A percentile compares a stretch with the other conserved stretches of the same genome.
These are phyloP conservation scores for Pteropus rufus DNA, from an alignment of 2,797 vertebrate genomes.

Conservation along the genomic window DNA sequence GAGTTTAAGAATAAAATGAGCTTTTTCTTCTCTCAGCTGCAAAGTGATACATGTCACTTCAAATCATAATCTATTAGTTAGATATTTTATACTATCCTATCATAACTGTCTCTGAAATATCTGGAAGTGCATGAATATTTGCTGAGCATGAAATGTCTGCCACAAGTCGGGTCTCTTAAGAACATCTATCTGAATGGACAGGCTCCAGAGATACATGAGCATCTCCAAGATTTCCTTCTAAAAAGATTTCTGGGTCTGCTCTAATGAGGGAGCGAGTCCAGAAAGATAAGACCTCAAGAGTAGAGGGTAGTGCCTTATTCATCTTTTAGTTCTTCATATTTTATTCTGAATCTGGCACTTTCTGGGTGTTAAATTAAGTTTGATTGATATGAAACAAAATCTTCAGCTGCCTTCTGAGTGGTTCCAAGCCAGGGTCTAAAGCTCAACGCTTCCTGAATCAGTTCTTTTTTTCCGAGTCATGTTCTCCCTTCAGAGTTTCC, in stretches of 20 bases:
- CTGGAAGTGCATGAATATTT: neutral
- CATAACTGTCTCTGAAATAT: neutral
- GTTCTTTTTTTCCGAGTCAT: neutral
- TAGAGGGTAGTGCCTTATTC: neutral
- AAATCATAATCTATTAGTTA: neutral
- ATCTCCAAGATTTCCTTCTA: neutral
- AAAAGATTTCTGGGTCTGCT: neutral
- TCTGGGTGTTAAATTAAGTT: constrained; percentile 2
- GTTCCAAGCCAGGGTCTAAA: neutral
- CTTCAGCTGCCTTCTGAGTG: neutral
- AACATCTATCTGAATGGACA: neutral
- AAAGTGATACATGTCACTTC: neutral
- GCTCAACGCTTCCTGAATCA: neutral
- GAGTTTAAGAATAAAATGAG: neutral
- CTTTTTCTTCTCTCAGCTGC: neutral
- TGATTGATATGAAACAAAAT: constrained; percentile 18
- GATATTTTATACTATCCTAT: neutral
- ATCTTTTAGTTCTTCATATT: neutral
- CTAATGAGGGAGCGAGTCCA: neutral
- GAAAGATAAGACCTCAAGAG: neutral
- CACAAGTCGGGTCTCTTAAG: neutral
- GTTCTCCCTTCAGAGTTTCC: neutral
- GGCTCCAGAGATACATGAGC: neutral
- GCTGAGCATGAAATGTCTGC: neutral
- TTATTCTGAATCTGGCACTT: neutral